Evolutionary conservation across 2,113 vertebrate genomes (phyloP), one percentile per base, ranked within the genome.

Genomic region (Equus quagga): DNA sequence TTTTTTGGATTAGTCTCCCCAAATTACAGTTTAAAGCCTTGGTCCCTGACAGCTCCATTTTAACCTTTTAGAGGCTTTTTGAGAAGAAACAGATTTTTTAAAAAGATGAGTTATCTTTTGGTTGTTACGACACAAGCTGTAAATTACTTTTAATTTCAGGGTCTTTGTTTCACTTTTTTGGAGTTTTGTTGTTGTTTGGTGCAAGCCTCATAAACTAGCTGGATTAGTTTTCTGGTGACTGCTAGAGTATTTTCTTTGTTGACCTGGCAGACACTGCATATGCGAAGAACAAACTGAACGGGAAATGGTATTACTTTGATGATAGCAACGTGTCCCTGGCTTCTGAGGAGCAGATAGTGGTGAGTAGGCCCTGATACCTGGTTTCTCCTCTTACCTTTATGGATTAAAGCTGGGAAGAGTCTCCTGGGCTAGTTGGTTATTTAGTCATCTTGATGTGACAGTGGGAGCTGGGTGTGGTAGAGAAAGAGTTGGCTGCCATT

Each of bases 331-430:
- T 99, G 33, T 99, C 99, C 0, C 96, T 99, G 92, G 99, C 99
- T 95, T 99, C 99, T 60, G 99, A 99, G 98, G 99, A 99, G 98
- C 99, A 99, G 98, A 99, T 99, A 98, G 99, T 99, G 99, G 99
- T 99, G 98, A 99, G 99, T 98, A 23, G 85, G 44, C 85, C 64
- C 44, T 67, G 15, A 41, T 10, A 26, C 70, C 58, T 97, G 97
- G 64, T 15, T 98, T 76, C 2, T 49, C 69, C 98, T 83, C 96
- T 86, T 97, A 12, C 11, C 21, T 75, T 96, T 70, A 79, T 44
- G 7, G 73, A 23, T 67, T 33, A 41, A 70, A 90, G 64, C 28
- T 36, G 24, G 76, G 62, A 65, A 93, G 33, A 2, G 51, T 75
- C 26, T 80, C 13, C 33, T 12, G n/a, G 18, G 78, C 28, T 18